A percentile compares a stretch with the other conserved stretches of the same genome.
Conservation (phyloP, 30 jellyfish, hydroid and myxozoan genomes). For the Nemopilema nomurai region DNA sequence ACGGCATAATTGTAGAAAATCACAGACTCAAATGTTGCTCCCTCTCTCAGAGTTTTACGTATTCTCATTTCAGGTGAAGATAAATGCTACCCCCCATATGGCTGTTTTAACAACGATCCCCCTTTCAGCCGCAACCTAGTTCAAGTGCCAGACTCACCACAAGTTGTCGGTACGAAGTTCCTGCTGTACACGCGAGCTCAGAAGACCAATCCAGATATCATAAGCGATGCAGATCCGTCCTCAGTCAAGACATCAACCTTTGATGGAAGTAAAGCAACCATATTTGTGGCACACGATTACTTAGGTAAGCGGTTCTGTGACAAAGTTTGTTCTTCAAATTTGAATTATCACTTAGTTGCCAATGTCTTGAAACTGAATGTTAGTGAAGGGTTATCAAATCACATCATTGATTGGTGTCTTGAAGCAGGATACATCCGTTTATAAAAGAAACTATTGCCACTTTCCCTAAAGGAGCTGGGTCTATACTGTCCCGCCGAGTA, state of each 20-base stretch:
- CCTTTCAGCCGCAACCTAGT: slow-evolving; percentile 70
- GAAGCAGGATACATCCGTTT: too few species aligned
- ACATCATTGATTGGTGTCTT: too few species aligned
- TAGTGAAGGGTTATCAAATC: too few species aligned
- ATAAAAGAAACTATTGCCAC: too few species aligned
- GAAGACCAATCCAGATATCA: slow-evolving; percentile 20
- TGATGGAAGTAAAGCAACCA: slow-evolving; percentile 61
- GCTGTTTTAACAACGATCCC: slow-evolving; percentile 72
- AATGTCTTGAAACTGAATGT: too few species aligned
- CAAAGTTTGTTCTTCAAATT: too few species aligned
- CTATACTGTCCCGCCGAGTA: too few species aligned
- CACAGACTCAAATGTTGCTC: too few species aligned
- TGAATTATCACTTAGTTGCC: too few species aligned
- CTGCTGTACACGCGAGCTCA: slow-evolving; percentile 54
- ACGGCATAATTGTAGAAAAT: too few species aligned
- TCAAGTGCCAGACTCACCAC: slow-evolving; percentile 79
- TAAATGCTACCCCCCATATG: slow-evolving; percentile 82
- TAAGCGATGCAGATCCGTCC: slow-evolving; percentile 34
- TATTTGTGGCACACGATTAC: slow-evolving; percentile 70
- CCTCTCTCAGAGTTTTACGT: too few species aligned
- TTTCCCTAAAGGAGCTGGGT: too few species aligned
- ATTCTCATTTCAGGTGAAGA: slow-evolving; percentile 59
- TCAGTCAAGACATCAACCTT: slow-evolving; percentile 52
- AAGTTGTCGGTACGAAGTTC: slow-evolving; percentile 56
- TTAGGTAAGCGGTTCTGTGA: slow-evolving; percentile 36